Percentiles rank a stretch among this genome's conserved stretches.
phyloP scores from a whole-genome alignment of 2,113 vertebrate species.

The Pedetes capensis region DNA sequence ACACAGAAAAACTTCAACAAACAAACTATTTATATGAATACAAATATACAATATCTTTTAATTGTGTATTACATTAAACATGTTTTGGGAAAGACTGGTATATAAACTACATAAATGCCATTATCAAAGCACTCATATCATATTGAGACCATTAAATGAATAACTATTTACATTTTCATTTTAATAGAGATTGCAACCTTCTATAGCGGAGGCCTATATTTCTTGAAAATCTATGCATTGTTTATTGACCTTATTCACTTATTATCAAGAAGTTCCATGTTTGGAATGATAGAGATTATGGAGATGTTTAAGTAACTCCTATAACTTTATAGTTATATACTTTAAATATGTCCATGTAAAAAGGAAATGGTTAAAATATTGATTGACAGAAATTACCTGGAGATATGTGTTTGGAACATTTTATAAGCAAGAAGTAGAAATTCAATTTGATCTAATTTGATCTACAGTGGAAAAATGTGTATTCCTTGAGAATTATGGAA shows the following conservation, averaged over 20 bases:
- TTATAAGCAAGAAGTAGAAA: neutral
- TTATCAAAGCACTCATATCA: neutral
- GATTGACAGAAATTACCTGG: neutral
- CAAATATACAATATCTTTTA: neutral
- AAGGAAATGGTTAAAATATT: neutral
- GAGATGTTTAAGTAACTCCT: neutral
- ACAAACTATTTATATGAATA: neutral
- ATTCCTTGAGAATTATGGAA: neutral
- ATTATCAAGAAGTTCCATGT: neutral
- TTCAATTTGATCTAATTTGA: neutral
- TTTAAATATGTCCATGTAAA: neutral
- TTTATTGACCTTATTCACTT: constrained; percentile 29
- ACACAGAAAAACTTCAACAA: neutral
- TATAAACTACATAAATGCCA: neutral
- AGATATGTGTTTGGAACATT: neutral
- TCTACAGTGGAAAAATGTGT: neutral
- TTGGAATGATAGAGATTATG: neutral
- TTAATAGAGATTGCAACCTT: neutral
- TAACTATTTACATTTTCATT: neutral
- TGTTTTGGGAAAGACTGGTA: neutral
- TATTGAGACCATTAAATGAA: neutral
- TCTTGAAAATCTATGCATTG: neutral
- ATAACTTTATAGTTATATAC: neutral
- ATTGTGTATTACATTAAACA: neutral
- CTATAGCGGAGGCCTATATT: neutral